Evolutionary conservation across 2,113 vertebrate genomes (phyloP).

Genomic region (Leptobrachium leishanense): DNA sequence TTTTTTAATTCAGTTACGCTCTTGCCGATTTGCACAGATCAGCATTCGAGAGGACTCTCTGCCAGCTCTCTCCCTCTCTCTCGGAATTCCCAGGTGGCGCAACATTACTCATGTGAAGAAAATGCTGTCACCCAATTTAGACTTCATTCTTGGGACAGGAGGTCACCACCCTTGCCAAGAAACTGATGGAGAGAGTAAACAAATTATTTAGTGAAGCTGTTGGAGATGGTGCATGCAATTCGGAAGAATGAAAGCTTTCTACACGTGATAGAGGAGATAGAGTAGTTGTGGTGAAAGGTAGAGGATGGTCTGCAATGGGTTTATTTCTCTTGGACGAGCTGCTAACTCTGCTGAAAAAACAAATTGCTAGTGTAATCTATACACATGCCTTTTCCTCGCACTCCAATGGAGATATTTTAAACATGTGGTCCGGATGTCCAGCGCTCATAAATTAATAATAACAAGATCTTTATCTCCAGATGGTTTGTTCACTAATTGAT

Average conservation of each 20-base stretch:
- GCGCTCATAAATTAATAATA: no score
- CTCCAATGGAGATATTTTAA: neutral
- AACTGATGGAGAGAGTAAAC: constrained; percentile 22
- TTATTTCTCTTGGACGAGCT: constrained; percentile 4
- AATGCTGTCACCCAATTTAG: constrained; percentile 36
- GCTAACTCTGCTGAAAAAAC: constrained; percentile 9
- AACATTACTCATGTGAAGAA: constrained; percentile 6
- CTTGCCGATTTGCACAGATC: no score
- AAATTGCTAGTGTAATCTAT: constrained; percentile 1
- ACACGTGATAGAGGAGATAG: neutral
- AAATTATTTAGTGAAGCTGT: constrained; percentile 12
- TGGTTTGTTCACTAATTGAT: no score
- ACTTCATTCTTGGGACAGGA: constrained; percentile 20
- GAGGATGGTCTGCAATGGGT: neutral
- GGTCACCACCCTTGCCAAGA: constrained; percentile 9
- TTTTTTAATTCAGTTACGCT: no score
- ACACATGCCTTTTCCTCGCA: neutral
- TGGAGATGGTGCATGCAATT: neutral
- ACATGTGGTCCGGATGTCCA: no score
- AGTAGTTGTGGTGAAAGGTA: constrained; percentile 16
- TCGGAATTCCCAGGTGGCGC: constrained; percentile 6
- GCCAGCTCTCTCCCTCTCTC: neutral
- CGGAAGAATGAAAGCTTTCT: constrained; percentile 7
- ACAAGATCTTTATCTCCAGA: no score
- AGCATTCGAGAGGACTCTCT: no score